Evolutionary conservation across 1,140 invertebrate genomes (phyloP).

Genomic region (Psix sp.): DNA sequence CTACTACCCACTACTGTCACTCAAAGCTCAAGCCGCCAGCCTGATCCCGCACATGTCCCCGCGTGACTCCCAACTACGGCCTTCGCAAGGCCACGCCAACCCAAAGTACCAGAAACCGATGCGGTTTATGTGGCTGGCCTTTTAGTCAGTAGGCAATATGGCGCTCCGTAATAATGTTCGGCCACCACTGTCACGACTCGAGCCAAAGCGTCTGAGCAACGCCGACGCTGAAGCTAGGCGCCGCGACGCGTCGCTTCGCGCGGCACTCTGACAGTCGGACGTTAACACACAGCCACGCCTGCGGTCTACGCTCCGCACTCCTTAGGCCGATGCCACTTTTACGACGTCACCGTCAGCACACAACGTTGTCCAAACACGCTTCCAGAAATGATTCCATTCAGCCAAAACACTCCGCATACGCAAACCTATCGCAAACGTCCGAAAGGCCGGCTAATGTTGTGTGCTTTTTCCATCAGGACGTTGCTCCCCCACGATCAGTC

Average conservation of each 20-base stretch:
- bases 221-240: slow-evolving; percentile 61
- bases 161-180: slow-evolving; percentile 61
- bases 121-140: slow-evolving; percentile 35
- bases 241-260: slow-evolving; percentile 63
- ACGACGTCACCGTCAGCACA: slow-evolving; percentile 14
- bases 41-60: too few relatives aligned
- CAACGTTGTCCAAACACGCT: slow-evolving; percentile 15
- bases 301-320: slow-evolving; percentile 56
- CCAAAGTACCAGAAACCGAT: neutral
- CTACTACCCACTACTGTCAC: too few relatives aligned
- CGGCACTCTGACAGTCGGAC: slow-evolving; percentile 51
- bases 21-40: too few relatives aligned
- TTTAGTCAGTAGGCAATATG: slow-evolving; percentile 60
- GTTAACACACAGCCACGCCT: slow-evolving; percentile 58
- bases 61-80: neutral
- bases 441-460: neutral
- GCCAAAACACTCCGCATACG: neutral
- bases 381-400: slow-evolving; percentile 9
- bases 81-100: slow-evolving; percentile 15
- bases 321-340: slow-evolving; percentile 40
- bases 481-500: too few relatives aligned
- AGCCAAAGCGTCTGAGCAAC: slow-evolving; percentile 55
- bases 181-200: slow-evolving; percentile 60
- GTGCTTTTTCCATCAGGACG: slow-evolving; percentile 1
- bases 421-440: neutral